Evolutionary conservation across 2,113 vertebrate species (phyloP), one percentile per base, ranked within the genome.

Genomic region (Hirundichthys speculiger): DNA sequence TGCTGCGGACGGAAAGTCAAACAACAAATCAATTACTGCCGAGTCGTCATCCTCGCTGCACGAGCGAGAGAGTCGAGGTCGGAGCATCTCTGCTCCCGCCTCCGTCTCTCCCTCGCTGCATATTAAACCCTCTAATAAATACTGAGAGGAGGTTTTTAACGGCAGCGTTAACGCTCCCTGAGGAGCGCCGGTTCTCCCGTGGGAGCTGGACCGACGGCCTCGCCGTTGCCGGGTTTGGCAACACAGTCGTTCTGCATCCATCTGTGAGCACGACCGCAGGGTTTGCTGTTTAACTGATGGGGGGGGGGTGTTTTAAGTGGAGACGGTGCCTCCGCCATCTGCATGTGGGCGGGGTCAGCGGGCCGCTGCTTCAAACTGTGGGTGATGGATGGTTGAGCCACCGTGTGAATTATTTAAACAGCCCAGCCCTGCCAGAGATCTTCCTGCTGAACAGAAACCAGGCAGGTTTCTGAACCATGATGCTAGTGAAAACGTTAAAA

Each of bases 221-320:
- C 19, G 1, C 13, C 42, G 55, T 15, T 59, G 66, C 65, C 77
- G 67, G 13, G 47, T 77, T 54, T 82, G 62, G 73, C 73, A 63
- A 63, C 70, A 72, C 69, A 75, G 82, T 76, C 63, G 56, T 77
- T 75, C 69, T 49, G 41, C 14, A 20, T 52, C 63, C 80, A 76
- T 69, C 71, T 83, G 80, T 16, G 53, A 64, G 46, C 52, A 8
- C 7, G 42, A 15, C 69, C 52, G 1, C 54, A 6, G 48, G 2
- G 66, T 75, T 48, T 47, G 76, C 41, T 55, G 76, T 82, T 65
- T 68, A 43, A 67, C 64, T 73, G 56, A 52, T 59, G 49, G 27
- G 54, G 64, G 56, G 58, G 21, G n/a, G n/a, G n/a, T n/a, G n/a
- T n/a, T 14, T 67, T 73, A 83, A 42, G 50, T 13, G 1, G n/a